Evolutionary conservation across 2,888 invertebrate genomes (phyloP), one percentile per base, ranked within the genome.

Genomic region (Philonicus albiceps): DNA sequence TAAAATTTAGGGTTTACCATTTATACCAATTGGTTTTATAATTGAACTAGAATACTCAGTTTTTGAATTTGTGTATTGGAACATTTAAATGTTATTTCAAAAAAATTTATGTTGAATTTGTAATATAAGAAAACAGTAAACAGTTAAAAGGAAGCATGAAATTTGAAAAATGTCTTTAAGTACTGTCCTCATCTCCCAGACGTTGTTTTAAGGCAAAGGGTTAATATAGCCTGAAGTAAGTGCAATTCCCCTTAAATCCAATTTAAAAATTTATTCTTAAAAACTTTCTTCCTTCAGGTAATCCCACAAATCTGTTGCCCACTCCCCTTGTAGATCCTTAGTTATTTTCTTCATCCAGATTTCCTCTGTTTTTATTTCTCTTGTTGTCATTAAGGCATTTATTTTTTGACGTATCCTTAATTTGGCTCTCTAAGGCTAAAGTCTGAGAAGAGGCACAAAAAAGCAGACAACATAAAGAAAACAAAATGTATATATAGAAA

Each of bases 311-410:
- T 19, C 64, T 64, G 11, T 27, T 8, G 11, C 19, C n/a, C 64
- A 64, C 7, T 27, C 19, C 64, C 19, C 22, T 64, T n/a, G 3
- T 64, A 13, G 27, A 64, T 11, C 3, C 19, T 22, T 22, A 64
- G 64, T 22, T 64, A 64, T 64, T 64, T 64, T 19, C 22, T 22
- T 19, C 27, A 64, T 64, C 64, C 64, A 64, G 64, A 64, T 64
- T 64, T 64, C 3, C 27, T 22, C 22, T 64, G 49, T 64, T 64
- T 64, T 19, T 27, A 27, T 64, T 64, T 64, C 22, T 64, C 64
- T 64, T 64, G 53, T 53, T 53, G 76, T 76, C 76, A 76, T 76
- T 76, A 76, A 76, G 76, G 22, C 76, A 40, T 76, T 74, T 74
- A 74, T 34, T 74, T 49, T 74, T 34, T 76, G 76, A 76, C 76